Evolutionary conservation across 2,797 vertebrate genomes (phyloP).

Genomic region (Uromys caudimaculatus): DNA sequence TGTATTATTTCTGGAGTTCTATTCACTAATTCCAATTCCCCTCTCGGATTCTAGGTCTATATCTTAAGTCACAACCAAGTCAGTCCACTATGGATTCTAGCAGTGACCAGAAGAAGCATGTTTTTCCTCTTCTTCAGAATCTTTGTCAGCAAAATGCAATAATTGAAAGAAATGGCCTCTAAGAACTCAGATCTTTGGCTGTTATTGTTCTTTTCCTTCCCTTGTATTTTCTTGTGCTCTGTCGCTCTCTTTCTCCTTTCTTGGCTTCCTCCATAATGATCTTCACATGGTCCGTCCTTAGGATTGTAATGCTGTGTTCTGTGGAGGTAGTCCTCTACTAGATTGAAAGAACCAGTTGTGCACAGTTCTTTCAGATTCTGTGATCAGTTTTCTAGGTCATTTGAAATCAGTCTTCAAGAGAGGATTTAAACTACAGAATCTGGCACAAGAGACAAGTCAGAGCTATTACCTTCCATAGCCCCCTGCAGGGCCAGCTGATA

Average conservation of each 20-base stretch:
- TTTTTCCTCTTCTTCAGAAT: not conserved
- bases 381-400: not conserved
- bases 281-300: not conserved
- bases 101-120: not conserved
- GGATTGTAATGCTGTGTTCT: accelerated
- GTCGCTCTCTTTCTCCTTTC: not conserved
- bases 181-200: not conserved
- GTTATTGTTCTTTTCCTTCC: not conserved
- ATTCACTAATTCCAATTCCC: constrained; percentile 48
- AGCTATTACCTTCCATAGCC: not conserved
- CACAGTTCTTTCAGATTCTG: not conserved
- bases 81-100: not conserved
- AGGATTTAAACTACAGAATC: not conserved
- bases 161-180: not conserved
- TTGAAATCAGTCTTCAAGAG: not conserved
- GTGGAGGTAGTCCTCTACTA: not conserved
- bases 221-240: not conserved
- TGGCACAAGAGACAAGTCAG: not conserved
- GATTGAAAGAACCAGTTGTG: not conserved
- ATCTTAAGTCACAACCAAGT: not conserved
- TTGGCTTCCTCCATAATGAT: not conserved
- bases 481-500: not conserved
- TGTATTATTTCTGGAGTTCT: constrained; percentile 60
- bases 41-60: constrained; percentile 21
- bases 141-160: not conserved